Base-by-base conservation (phyloP, 30 jellyfish, hydroid and myxozoan species). In the Pseudorhiza aurosa region DNA sequence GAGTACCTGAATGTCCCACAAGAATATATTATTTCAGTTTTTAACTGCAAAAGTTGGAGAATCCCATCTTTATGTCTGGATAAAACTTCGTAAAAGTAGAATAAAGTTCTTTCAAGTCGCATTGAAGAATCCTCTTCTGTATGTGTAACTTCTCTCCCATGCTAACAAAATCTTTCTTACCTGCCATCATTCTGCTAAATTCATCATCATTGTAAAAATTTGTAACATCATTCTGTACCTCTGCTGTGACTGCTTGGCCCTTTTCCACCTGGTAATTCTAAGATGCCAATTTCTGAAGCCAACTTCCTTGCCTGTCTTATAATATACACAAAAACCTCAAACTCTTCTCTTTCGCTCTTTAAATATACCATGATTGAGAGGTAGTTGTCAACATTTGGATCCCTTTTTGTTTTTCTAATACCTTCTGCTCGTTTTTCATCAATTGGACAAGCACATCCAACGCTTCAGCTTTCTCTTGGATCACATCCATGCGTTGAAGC, bases 1-100 rank as follows among this genome's bases (percentile, higher is more conserved):
- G 91, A 19, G 96, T 88, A 8, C 97, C 97, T 12, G 89, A 87
- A 15, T 74, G 43, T 24, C 95, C 95, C 32, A 87, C 95, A 31
- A 81, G 35, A 15, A 81, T 51, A 64, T 96, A 87, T 85, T 79
- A 81, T 49, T 87, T 87, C 26, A 96, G 90, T 87, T 91, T 37
- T 45, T 67, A 69, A 43, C 43, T 75, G 75, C 96, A 87, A 70
- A 87, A 87, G 37, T 43, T 87, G 25, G 96, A 88, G 46, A 88
- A 67, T 6, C 96, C 87, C 18, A 81, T 33, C 33, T 88, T 69
- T 33, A 71, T 24, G 30, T 50, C 58, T 26, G 76, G 95, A 64
- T 68, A 26, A 42, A 44, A 70, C 24, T 26, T 22, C 75, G 81
- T 88, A 50, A 80, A 88, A 17, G 57, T 32, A 28, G 78, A 21